phyloP scores from a whole-genome alignment of 2,797 vertebrate genomes.

The Arremon aurantiirostris region DNA sequence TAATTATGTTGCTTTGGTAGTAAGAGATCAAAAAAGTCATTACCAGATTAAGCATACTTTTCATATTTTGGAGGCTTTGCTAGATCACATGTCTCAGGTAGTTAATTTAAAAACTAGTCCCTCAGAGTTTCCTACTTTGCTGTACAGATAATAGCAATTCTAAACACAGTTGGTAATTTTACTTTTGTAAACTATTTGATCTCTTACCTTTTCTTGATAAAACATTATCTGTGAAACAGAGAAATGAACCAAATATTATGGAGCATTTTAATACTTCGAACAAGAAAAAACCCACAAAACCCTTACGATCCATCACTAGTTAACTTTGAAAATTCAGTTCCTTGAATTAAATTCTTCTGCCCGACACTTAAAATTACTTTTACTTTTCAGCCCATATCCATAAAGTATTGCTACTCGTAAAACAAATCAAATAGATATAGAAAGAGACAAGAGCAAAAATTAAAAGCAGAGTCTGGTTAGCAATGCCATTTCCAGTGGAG shows the following conservation, averaged over 20 bases:
- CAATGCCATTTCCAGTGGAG: neutral
- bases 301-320: neutral
- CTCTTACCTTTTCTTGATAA: neutral
- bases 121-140: neutral
- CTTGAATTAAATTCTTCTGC: neutral
- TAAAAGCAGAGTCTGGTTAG: neutral
- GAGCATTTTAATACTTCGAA: neutral
- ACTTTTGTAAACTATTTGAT: neutral
- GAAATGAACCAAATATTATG: neutral
- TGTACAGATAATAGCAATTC: neutral
- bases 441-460: neutral
- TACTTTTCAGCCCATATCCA: neutral
- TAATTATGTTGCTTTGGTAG: neutral
- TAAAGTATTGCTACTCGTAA: neutral
- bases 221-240: neutral
- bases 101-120: neutral
- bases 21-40: neutral
- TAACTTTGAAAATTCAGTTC: neutral
- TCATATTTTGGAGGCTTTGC: conserved; percentile 33
- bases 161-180: neutral
- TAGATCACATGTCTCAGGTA: neutral
- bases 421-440: neutral
- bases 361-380: neutral
- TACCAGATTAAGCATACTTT: conserved; percentile 32
- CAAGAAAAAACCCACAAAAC: neutral